Conservation (phyloP, 1,140 invertebrate genomes). For the Chymomyza costata region DNA sequence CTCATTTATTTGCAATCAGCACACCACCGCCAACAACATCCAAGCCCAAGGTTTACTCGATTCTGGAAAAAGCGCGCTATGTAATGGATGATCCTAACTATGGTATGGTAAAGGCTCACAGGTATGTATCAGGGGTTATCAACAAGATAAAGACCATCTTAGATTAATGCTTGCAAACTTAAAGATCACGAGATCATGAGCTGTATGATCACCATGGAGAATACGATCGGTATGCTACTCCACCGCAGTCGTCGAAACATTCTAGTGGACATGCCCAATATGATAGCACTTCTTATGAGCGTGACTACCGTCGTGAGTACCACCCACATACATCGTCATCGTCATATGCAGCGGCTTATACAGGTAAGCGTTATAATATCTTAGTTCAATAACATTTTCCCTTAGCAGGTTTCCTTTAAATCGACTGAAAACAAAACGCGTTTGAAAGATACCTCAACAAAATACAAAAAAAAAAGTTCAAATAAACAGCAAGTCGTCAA, state of each 20-base stretch:
- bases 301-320: conserved; percentile 71
- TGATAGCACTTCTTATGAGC: conserved; percentile 65
- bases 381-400: conserved; percentile 43
- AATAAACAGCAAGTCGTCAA: too few species aligned
- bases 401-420: conserved; percentile 51
- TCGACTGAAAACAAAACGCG: conserved; percentile 10
- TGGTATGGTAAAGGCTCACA: conserved; percentile 67
- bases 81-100: conserved; percentile 86
- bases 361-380: conserved; percentile 52
- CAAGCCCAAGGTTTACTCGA: conserved; percentile 86
- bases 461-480: background rate
- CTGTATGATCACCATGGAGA: conserved; percentile 67
- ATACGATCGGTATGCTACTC: conserved; percentile 67
- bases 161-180: background rate
- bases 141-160: too few species aligned
- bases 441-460: background rate
- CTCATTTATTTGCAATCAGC: conserved; percentile 19
- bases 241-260: conserved; percentile 62
- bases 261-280: conserved; percentile 67
- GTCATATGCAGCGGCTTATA: conserved; percentile 61
- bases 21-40: conserved; percentile 76
- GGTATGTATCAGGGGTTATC: conserved; percentile 41
- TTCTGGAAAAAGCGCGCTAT: conserved; percentile 85
- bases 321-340: conserved; percentile 71
- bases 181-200: conserved; percentile 68